Evolutionary conservation across 2,888 invertebrate species (phyloP).

Genomic region (Alloplasta piceator): DNA sequence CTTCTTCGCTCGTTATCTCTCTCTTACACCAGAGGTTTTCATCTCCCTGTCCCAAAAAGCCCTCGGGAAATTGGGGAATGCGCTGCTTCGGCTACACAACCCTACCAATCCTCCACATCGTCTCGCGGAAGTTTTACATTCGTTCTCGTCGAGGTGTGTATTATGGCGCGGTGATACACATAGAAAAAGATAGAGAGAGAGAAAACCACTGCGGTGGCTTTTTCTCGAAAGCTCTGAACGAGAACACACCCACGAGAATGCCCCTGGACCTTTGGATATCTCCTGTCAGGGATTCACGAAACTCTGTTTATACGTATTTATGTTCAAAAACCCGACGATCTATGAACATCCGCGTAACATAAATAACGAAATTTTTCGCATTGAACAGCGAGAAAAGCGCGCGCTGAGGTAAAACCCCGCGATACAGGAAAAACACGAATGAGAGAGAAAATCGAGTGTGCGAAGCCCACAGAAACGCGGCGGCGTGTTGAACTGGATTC

Average conservation of each 20-base stretch:
- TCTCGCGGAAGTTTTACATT: slow-evolving; percentile 72
- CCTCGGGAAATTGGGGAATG: slow-evolving; percentile 15
- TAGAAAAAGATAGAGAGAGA: neutral
- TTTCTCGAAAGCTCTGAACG: slow-evolving; percentile 21
- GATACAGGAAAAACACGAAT: too few relatives aligned
- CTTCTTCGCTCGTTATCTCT: slow-evolving; percentile 29
- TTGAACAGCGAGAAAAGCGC: slow-evolving; percentile 12
- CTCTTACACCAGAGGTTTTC: slow-evolving; percentile 49
- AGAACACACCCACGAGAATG: neutral
- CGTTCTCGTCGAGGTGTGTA: slow-evolving; percentile 66
- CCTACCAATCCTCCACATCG: slow-evolving; percentile 46
- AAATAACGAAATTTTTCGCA: slow-evolving; percentile 58
- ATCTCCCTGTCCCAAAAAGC: slow-evolving; percentile 38
- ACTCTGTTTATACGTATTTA: neutral
- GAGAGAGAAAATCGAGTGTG: too few relatives aligned
- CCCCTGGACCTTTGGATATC: slow-evolving; percentile 43
- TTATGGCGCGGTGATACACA: slow-evolving; percentile 47
- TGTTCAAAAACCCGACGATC: slow-evolving; percentile 52
- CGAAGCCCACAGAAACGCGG: too few relatives aligned
- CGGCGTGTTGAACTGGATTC: too few relatives aligned
- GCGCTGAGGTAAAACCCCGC: too few relatives aligned
- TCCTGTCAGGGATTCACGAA: slow-evolving; percentile 49
- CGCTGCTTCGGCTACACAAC: slow-evolving; percentile 16
- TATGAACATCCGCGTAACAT: slow-evolving; percentile 64
- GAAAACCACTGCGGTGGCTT: neutral